These are phyloP conservation scores for Mastomys coucha DNA, from an alignment of 2,113 vertebrate genomes.

Conservation along the genomic window DNA sequence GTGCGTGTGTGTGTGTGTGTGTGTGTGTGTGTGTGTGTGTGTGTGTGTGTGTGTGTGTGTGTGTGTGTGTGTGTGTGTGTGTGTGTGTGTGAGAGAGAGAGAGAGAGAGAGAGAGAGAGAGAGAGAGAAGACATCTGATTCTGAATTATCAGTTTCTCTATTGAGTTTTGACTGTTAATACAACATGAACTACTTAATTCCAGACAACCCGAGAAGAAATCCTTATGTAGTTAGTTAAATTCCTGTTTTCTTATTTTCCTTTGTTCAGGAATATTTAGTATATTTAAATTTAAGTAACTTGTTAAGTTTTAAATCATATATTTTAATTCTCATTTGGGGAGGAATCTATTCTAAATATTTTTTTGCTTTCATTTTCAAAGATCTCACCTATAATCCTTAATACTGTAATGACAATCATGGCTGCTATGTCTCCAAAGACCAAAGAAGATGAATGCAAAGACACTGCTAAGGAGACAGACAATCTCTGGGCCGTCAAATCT, in stretches of 20 bases:
- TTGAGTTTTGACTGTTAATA: background rate
- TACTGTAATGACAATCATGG: slow-evolving; percentile 94
- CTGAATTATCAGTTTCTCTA: background rate
- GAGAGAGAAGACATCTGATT: background rate
- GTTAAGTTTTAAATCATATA: background rate
- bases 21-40: background rate
- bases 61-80: too few relatives aligned
- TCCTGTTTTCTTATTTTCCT: background rate
- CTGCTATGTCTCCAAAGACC: slow-evolving; percentile 90
- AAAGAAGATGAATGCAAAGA: slow-evolving; percentile 83
- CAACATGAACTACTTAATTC: background rate
- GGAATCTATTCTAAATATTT: slow-evolving; percentile 39
- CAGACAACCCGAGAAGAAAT: background rate
- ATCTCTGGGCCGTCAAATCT: slow-evolving; percentile 91
- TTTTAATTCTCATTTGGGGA: slow-evolving; percentile 5
- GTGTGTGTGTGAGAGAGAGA: too few relatives aligned
- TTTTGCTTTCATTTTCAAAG: slow-evolving; percentile 83
- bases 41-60: too few relatives aligned
- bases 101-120: too few relatives aligned
- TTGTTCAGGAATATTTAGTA: background rate
- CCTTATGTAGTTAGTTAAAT: background rate
- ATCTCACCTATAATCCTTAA: slow-evolving; percentile 98
- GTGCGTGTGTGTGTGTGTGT: background rate
- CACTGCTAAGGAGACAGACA: slow-evolving; percentile 52
- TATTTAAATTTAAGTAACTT: slow-evolving; percentile 33